Evolutionary conservation across 1,140 invertebrate genomes (phyloP), one percentile per base, ranked within the genome.

Genomic region (Trachymyrmex septentrionalis): DNA sequence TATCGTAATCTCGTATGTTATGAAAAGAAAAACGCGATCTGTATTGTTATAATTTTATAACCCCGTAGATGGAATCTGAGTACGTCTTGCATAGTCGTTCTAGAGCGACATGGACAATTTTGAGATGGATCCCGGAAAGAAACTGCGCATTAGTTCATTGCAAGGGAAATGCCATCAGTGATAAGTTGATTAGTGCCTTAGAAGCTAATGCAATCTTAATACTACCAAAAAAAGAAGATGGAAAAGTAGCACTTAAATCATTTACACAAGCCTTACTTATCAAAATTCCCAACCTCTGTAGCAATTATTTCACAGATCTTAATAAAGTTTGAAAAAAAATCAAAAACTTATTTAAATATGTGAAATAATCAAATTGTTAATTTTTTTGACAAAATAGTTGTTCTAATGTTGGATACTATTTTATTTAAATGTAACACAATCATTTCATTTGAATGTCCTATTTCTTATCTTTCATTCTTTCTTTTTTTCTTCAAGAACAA

Each of bases 31-130:
- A 30, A 27, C 87, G 5, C 67, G 30, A 69, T 94, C 48, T 91
- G 88, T 38, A 4, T 9, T 53, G 16, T 72, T 73, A 34, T 55
- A 85, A 27, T 75, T 55, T 86, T 81, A 48, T 44, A 12, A 59
- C 57, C 12, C 50, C 89, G 80, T 77, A 96, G 95, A 81, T 97
- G 91, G 92, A 96, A n/a, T 94, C 94, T 24, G 91, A 96, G 55
- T 96, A 95, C 78, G 92, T 93, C n/a, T 95, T 99, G 67, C 98
- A 99, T 95, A 94, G 96, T 9, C 96, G 98, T 55, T 98, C 98
- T 0, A 98, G 99, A 95, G 98, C 97, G 94, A 96, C 97, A 66
- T 95, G 98, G 85, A 97, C 96, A 10, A 92, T 95, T 30, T 93
- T 98, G 1, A 91, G 92, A 9, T 97, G 96, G 95, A 91, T 9